These are phyloP conservation scores for Drosophila parvula DNA, from an alignment of 1,140 invertebrate genomes.

Conservation along the genomic window DNA sequence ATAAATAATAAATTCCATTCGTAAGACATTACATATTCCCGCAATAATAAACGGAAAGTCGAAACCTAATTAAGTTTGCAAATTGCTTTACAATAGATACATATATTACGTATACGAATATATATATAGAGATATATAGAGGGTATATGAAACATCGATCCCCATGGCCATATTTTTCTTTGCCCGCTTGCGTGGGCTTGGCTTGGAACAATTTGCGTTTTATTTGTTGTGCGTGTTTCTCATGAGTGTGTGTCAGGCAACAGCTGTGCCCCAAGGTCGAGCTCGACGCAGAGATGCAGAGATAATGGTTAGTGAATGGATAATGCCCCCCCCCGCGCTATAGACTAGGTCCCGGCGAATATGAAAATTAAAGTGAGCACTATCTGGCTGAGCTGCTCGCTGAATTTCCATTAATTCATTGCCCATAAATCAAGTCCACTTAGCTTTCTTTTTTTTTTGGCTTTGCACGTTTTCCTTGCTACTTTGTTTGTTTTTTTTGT, in stretches of 20 bases:
- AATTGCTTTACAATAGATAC: neutral
- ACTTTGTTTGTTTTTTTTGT: neutral
- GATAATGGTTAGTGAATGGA: slow-evolving; percentile 29
- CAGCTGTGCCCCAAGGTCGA: slow-evolving; percentile 44
- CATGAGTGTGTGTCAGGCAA: slow-evolving; percentile 19
- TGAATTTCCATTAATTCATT: slow-evolving; percentile 12
- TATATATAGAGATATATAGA: neutral
- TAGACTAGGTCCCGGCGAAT: slow-evolving; percentile 1
- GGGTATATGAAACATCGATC: slow-evolving; percentile 19
- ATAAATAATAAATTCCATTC: neutral
- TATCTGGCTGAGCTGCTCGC: slow-evolving; percentile 3
- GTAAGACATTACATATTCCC: neutral
- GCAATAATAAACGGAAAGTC: neutral
- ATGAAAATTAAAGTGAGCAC: slow-evolving; percentile 27
- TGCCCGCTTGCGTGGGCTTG: neutral
- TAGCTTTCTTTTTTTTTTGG: neutral
- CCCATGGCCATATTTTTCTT: neutral
- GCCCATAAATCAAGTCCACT: slow-evolving; percentile 31
- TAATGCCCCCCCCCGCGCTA: slow-evolving; percentile 12
- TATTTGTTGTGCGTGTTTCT: slow-evolving; percentile 21
- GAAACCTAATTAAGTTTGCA: neutral
- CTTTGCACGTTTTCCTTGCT: neutral
- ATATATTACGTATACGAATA: neutral
- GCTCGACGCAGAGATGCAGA: slow-evolving; percentile 6
- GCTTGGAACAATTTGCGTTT: slow-evolving; percentile 31